Evolutionary conservation across 2,888 invertebrate genomes (phyloP).

Genomic region (Microctonus aethiopoides): DNA sequence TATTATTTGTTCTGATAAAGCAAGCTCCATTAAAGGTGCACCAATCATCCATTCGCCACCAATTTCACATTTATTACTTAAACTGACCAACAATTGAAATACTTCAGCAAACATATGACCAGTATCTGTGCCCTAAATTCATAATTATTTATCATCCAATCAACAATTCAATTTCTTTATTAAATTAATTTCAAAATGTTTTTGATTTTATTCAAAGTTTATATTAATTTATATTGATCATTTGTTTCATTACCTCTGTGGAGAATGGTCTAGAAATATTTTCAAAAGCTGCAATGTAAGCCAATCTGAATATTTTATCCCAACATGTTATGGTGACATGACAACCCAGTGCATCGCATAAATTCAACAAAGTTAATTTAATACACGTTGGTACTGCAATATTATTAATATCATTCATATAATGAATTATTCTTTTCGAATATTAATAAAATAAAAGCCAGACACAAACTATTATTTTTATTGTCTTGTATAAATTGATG

Average conservation of each 20-base stretch:
- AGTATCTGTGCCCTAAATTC: constrained; percentile 71
- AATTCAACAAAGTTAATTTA: constrained; percentile 77
- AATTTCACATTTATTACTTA: constrained; percentile 82
- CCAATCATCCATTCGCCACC: constrained; percentile 78
- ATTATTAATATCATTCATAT: too few relatives aligned
- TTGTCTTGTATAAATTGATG: constrained; percentile 56
- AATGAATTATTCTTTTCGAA: too few relatives aligned
- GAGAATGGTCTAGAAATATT: constrained; percentile 52
- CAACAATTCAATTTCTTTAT: too few relatives aligned
- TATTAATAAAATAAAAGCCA: background rate
- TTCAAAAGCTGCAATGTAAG: constrained; percentile 69
- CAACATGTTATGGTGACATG: constrained; percentile 84
- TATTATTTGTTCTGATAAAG: constrained; percentile 86
- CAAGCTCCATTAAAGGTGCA: constrained; percentile 80
- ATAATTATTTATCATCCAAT: background rate
- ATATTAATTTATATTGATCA: too few relatives aligned
- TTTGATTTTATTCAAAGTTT: too few relatives aligned
- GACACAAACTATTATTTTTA: constrained; percentile 43
- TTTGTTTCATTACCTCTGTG: constrained; percentile 54
- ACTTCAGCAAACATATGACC: constrained; percentile 75
- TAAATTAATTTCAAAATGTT: too few relatives aligned
- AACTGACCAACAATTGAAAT: constrained; percentile 76
- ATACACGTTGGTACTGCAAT: constrained; percentile 74
- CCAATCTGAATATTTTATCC: constrained; percentile 76
- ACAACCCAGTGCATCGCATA: constrained; percentile 82